Conservation (phyloP, 1,140 invertebrate genomes). For the Metaphire vulgaris region DNA sequence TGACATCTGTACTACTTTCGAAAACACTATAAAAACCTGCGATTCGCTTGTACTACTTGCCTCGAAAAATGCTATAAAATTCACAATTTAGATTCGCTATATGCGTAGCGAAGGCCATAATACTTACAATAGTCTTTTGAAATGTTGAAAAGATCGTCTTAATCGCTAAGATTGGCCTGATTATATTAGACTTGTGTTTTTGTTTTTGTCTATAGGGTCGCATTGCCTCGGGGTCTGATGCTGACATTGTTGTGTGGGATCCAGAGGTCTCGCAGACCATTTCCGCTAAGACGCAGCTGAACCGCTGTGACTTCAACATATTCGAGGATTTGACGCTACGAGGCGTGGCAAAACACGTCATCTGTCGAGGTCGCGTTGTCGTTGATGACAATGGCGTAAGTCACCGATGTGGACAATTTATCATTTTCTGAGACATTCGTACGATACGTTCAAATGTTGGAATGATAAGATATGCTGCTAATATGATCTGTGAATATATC, state of each 20-base stretch:
- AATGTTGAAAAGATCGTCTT: neutral
- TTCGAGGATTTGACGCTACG: conserved; percentile 66
- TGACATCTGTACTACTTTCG: too few species aligned
- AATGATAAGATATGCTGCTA: neutral
- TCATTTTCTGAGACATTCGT: too few species aligned
- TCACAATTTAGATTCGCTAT: too few species aligned
- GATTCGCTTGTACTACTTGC: too few species aligned
- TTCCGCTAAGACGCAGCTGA: conserved; percentile 84
- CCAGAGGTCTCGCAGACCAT: conserved; percentile 73
- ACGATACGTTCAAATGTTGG: too few species aligned
- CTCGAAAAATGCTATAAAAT: too few species aligned
- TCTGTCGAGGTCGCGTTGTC: conserved; percentile 81
- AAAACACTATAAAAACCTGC: too few species aligned
- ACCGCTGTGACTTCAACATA: conserved; percentile 92
- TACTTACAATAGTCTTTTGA: neutral
- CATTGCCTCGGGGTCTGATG: conserved; percentile 87
- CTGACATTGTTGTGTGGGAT: conserved; percentile 96
- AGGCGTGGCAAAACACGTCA: conserved; percentile 58
- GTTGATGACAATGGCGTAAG: conserved; percentile 67
- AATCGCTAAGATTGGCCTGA: neutral
- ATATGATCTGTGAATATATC: neutral
- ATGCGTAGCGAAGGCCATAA: too few species aligned
- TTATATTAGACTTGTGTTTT: too few species aligned
- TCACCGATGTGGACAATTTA: neutral
- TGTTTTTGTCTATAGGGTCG: too few species aligned